Conservation (phyloP, 2,113 vertebrate genomes). For the Notarius quadriscutis region DNA sequence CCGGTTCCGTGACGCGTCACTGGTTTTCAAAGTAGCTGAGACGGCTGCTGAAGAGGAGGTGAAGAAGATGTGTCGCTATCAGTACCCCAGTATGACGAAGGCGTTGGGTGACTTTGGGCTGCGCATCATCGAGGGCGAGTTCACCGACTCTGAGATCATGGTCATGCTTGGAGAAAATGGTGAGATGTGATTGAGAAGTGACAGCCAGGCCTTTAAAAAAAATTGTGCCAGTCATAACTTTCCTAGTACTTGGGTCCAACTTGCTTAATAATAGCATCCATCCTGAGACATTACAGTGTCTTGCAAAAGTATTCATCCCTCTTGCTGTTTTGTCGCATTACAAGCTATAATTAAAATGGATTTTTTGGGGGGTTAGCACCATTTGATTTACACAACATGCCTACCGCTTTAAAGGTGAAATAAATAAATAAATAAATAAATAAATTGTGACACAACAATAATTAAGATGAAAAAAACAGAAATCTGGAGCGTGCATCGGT, state of each 20-base stretch:
- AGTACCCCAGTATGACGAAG: conserved; percentile 94
- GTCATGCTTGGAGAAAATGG: conserved; percentile 98
- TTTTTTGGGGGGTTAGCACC: too few species aligned
- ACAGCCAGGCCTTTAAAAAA: background rate
- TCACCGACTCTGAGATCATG: conserved; percentile 98
- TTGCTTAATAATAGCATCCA: background rate
- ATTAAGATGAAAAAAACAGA: too few species aligned
- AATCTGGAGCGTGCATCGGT: too few species aligned
- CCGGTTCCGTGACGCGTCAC: conserved; percentile 88
- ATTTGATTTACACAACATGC: too few species aligned
- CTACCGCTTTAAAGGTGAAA: too few species aligned
- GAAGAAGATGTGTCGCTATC: conserved; percentile 95
- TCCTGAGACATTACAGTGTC: too few species aligned
- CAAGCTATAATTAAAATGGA: too few species aligned
- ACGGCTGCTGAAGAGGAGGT: conserved; percentile 96
- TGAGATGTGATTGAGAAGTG: conserved; percentile 61
- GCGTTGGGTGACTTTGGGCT: conserved; percentile 93
- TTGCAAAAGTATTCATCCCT: too few species aligned
- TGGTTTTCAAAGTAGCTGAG: conserved; percentile 98
- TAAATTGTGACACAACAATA: too few species aligned
- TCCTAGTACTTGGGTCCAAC: background rate
- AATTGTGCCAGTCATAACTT: background rate
- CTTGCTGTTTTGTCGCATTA: too few species aligned
- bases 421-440: too few species aligned
- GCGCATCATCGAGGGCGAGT: conserved; percentile 88